Evolutionary conservation across 2,888 invertebrate species (phyloP), one percentile per base, ranked within the genome.

Genomic region (Hybos culiciformis): DNA sequence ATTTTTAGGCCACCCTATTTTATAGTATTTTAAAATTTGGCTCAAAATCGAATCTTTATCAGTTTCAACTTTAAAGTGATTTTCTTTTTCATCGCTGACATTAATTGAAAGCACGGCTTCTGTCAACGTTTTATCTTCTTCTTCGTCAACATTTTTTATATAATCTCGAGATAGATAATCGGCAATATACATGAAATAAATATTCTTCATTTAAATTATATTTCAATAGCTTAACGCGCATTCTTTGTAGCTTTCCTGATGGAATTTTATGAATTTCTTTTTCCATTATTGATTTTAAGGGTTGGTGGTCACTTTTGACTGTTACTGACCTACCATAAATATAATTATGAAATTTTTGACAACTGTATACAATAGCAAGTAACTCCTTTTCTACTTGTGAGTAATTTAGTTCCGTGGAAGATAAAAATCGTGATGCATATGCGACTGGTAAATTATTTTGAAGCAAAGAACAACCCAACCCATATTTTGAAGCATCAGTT

Each of bases 371-470:
- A n/a, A 53, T 47, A 12, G 48, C 43, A 19, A 51, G 43, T 5
- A 53, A 26, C 39, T 53, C 47, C 29, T 50, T 50, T 40, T 50
- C 50, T 11, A 48, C 49, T 33, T 51, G 48, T n/a, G 46, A 37
- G 40, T 50, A 50, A 21, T 31, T 37, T 21, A 32, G 17, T 48
- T 48, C 49, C 2, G 49, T 39, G 37, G 39, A 31, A 15, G 45
- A 43, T 39, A 34, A 36, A 44, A 36, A n/a, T n/a, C n/a, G n/a
- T 9, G 48, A 46, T 37, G 44, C 48, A 46, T 41, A 50, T 20
- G 38, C 41, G 37, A 50, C 19, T 31, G 51, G 50, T 21, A 44
- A 44, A 8, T 42, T 39, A 19, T 47, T 37, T 32, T 51, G 50
- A 29, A 51, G 37, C n/a, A 50, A 33, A 24, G 45, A 46, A 26